Evolutionary conservation across 2,888 invertebrate genomes (phyloP).

Genomic region (Orchesellides sinensis): DNA sequence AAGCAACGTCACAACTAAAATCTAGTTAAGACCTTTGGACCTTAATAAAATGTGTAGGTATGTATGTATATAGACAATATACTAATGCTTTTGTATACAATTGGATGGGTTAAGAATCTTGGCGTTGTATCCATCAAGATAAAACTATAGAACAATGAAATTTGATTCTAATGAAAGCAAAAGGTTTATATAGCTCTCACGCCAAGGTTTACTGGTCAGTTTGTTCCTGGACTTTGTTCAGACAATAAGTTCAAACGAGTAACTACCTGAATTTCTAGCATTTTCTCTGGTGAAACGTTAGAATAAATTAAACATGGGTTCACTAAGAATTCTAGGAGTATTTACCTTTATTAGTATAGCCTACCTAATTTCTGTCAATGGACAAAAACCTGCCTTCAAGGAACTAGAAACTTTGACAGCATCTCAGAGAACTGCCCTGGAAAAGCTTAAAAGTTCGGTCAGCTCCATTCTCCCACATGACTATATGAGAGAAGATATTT

Average conservation of each 20-base stretch:
- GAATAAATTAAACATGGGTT: no score
- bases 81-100: no score
- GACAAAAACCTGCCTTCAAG: not conserved
- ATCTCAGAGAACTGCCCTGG: conserved; percentile 26
- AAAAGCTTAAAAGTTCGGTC: conserved; percentile 43
- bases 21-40: no score
- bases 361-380: not conserved
- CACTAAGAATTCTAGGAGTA: not conserved
- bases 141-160: no score
- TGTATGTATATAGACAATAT: no score
- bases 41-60: no score
- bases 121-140: no score
- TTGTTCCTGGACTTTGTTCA: not conserved
- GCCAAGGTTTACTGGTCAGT: not conserved
- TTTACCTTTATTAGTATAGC: conserved; percentile 3
- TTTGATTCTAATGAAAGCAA: no score
- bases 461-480: conserved; percentile 19
- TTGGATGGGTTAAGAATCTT: no score
- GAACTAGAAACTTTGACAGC: conserved; percentile 37
- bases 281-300: no score
- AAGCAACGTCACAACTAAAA: no score
- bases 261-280: not conserved
- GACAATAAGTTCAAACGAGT: not conserved
- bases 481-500: conserved; percentile 46
- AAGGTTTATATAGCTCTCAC: no score